phyloP scores from a whole-genome alignment of 1,140 invertebrate genomes.

The Drosophila hydei region DNA sequence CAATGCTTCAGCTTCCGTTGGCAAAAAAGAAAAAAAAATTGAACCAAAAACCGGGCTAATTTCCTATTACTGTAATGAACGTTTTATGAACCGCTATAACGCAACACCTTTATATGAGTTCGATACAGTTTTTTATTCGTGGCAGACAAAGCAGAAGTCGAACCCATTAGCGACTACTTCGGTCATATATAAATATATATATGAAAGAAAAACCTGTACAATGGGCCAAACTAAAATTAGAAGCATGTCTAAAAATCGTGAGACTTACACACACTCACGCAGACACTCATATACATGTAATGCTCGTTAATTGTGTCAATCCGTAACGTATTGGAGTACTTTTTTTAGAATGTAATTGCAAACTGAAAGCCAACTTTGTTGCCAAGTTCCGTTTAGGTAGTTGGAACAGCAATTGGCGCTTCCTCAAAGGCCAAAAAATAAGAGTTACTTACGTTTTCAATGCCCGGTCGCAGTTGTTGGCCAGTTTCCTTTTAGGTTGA shows the following conservation, averaged over 20 bases:
- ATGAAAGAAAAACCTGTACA: constrained; percentile 59
- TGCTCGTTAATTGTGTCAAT: constrained; percentile 43
- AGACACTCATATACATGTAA: constrained; percentile 25
- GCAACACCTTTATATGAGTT: constrained; percentile 48
- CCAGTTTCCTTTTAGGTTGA: constrained; percentile 63
- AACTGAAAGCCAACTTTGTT: constrained; percentile 3
- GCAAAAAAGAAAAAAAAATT: constrained; percentile 25
- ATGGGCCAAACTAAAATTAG: constrained; percentile 54
- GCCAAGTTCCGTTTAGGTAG: constrained; percentile 34
- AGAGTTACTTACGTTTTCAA: constrained; percentile 58
- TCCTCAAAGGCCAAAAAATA: constrained; percentile 64
- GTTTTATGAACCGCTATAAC: constrained; percentile 67
- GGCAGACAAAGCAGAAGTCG: constrained; percentile 34
- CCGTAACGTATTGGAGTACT: constrained; percentile 27
- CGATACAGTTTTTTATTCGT: constrained; percentile 16
- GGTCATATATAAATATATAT: constrained; percentile 34
- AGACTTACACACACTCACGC: constrained; percentile 36
- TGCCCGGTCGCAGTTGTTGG: constrained; percentile 30
- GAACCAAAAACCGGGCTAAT: constrained; percentile 70
- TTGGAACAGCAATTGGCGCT: constrained; percentile 21
- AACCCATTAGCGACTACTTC: constrained; percentile 60
- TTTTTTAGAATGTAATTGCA: constrained; percentile 46
- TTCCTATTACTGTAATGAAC: constrained; percentile 71
- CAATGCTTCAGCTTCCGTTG: constrained; percentile 60
- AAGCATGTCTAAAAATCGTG: constrained; percentile 73